Base-by-base conservation (phyloP, 2,797 vertebrate genomes). In the Paramormyrops hopkinsi region DNA sequence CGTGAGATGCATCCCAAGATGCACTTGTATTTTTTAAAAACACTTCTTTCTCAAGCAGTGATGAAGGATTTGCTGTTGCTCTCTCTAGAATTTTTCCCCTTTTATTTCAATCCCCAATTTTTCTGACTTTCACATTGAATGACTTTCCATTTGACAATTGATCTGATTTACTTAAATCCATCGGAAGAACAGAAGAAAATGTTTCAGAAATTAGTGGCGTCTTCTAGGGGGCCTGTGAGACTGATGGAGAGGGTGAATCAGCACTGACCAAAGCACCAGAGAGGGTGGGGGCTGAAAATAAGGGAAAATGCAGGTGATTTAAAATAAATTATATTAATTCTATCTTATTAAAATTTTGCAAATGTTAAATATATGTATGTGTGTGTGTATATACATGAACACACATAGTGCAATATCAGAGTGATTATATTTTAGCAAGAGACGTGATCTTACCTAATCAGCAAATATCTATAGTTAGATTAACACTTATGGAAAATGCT, bases 361-460 rank as follows among this genome's bases (percentile, higher is more conserved):
- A 37, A 69, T 22, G 37, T 33, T 46, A n/a, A 53, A 86, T 65
- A 17, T 53, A 29, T 76, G 37, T 33, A 37, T 73, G 65, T 73
- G 65, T 65, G 65, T 65, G 59, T 37, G 12, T 17, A 17, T 69
- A 4, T 69, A 33, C 2, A 14, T 14, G 11, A 37, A 73, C 29
- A 73, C 65, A 33, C 29, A 17, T 37, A 50, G n/a, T 90, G 53
- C 79, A 46, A 79, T 11, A 33, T 65, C 88, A 91, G 56, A 89
- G 44, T 56, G 88, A 84, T 86, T 79, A 88, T 86, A 54, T 62
- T 17, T 76, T 54, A 76, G 90, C 91, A 94, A 92, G 93, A 91
- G 90, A 92, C 92, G 86, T 91, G 92, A 92, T 4, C 14, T 91
- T 91, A 33, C 90, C 33, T 79, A 25, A 50, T 91, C 17, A 50